phyloP scores from a whole-genome alignment of 92 coral and sea anemone genomes.

The Umimayanthus chanpuru region DNA sequence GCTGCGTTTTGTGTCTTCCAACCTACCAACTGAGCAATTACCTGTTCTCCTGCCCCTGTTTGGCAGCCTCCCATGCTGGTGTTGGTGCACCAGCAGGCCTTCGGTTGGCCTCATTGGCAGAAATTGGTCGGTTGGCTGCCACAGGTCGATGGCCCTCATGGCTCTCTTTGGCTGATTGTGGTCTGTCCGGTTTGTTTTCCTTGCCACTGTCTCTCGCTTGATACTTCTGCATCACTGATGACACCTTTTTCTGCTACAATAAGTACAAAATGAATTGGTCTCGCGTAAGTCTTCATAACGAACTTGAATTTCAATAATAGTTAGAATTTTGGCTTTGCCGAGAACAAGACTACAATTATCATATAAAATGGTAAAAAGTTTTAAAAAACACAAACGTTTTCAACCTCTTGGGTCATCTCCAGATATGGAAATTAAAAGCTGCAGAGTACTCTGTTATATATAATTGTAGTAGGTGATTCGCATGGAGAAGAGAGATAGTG shows the following conservation, averaged over 20 bases:
- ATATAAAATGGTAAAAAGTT: too few species aligned
- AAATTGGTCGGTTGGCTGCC: slow-evolving; percentile 74
- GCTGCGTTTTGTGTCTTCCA: background rate
- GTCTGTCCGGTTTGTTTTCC: slow-evolving; percentile 69
- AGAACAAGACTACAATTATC: background rate
- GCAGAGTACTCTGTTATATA: too few species aligned
- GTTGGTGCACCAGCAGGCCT: slow-evolving; percentile 61
- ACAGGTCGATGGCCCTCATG: slow-evolving; percentile 50
- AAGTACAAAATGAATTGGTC: background rate
- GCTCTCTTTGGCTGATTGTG: slow-evolving; percentile 65
- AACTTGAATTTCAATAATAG: background rate
- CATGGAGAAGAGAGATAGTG: too few species aligned
- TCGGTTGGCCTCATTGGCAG: slow-evolving; percentile 78
- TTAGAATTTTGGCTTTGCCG: background rate
- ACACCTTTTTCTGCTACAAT: slow-evolving; percentile 69
- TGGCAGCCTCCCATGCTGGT: slow-evolving; percentile 95
- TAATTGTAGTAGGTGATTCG: too few species aligned
- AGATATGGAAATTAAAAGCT: too few species aligned
- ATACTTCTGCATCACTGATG: slow-evolving; percentile 88
- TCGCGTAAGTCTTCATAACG: too few species aligned
- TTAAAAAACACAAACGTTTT: too few species aligned
- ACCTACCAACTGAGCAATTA: background rate
- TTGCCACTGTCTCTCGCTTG: slow-evolving; percentile 62
- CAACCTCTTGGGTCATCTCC: too few species aligned
- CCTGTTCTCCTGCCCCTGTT: slow-evolving; percentile 91